Base-by-base conservation (phyloP, 2,888 invertebrate species). In the Lapara coniferarum region DNA sequence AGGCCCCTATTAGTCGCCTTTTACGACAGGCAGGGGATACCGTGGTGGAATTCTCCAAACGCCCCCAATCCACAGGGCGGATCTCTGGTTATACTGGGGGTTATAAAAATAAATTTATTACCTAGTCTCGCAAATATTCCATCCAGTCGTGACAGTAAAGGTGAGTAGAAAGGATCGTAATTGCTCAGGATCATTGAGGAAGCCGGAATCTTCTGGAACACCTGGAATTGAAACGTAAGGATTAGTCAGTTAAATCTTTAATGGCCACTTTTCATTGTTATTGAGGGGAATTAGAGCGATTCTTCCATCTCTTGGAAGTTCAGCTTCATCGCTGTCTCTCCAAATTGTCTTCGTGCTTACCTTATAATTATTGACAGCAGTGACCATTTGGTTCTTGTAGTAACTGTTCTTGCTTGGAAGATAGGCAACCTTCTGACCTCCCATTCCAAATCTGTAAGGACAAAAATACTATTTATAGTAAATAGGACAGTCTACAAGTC, bases 81-180 rank as follows among this genome's bases (percentile, higher is more conserved):
- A 0, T 8, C 5, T 37, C 5, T 37, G 37, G 7, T 37, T 5
- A 37, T 37, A 37, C 5, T 7, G 37, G 5, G 2, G 5, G 37
- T 7, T 37, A 7, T 37, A 37, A 37, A 37, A 37, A 7, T 37
- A 37, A 25, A 25, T 25, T 37, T 13, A 63, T 82, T 82, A 93
- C 93, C 93, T 10, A 94, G 89, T 78, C 94, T 93, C 66, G 96
- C 96, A 88, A 97, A 98, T 59, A 98, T 97, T 0, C 97, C 96
- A 78, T 98, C 98, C 69, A 98, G 94, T 16, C 98, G 94, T 0
- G 98, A 98, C 16, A 98, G 88, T 37, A 98, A 85, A 0, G 98
- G 98, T 74, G 97, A 97, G 88, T 98, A 98, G 91, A 98, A 98
- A 0, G 98, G 98, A 85, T 98, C 98, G 88, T 97, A 98, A 87